Evolutionary conservation across 2,113 vertebrate genomes (phyloP).

Genomic region (Dolichallabes microphthalmus): DNA sequence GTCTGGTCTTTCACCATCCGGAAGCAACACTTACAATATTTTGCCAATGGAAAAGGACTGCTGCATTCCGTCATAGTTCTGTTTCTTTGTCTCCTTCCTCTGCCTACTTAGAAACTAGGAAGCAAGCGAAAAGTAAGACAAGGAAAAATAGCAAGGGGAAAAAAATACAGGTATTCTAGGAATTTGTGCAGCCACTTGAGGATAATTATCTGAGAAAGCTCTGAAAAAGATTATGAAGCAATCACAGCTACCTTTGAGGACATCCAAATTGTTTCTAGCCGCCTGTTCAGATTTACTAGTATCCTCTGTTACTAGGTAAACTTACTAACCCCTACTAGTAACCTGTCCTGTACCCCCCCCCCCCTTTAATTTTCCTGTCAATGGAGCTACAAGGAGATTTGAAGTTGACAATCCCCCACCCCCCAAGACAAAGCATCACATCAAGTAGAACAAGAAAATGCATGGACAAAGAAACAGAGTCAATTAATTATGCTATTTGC

Average conservation of each 20-base stretch:
- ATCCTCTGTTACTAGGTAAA: too few relatives aligned
- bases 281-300: conserved; percentile 29
- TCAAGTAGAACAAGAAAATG: too few relatives aligned
- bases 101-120: neutral
- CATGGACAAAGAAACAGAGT: too few relatives aligned
- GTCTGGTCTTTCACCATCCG: too few relatives aligned
- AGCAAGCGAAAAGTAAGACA: neutral
- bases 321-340: too few relatives aligned
- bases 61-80: neutral
- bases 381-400: too few relatives aligned
- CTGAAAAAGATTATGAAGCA: conserved; percentile 27
- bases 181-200: conserved; percentile 34
- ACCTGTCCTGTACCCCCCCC: too few relatives aligned
- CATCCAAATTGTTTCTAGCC: conserved; percentile 49
- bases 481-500: neutral
- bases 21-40: too few relatives aligned
- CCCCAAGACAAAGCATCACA: too few relatives aligned
- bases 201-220: conserved; percentile 55
- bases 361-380: neutral
- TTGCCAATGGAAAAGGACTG: too few relatives aligned
- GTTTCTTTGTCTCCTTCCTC: neutral
- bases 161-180: neutral
- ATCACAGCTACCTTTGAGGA: conserved; percentile 46
- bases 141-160: neutral
- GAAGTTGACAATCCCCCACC: too few relatives aligned